Evolutionary conservation across 30 jellyfish, hydroid and myxozoan species (phyloP), one percentile per base, ranked within the genome.

Genomic region (Aurelia coerulea): DNA sequence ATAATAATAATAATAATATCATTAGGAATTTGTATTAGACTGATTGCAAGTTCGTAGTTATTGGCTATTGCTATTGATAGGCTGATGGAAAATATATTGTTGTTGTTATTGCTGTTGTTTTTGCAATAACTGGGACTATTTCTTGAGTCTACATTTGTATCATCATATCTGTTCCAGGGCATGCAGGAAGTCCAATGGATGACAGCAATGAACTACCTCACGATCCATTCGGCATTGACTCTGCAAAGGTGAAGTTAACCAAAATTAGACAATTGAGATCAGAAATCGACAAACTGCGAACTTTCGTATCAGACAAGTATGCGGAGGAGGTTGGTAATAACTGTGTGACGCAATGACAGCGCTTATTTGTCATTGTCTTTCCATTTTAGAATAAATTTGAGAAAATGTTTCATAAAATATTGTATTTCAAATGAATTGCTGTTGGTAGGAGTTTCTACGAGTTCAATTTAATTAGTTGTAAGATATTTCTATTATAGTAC

Each of bases 291-390:
- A 85, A 77, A 33, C 70, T 95, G 7, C 77, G 99, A 18, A 75
- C 91, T 3, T 67, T 90, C 62, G 89, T 95, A 10, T 85, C 98
- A 1, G 99, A 95, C 35, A 91, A 90, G 65, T 90, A 95, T 84
- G 99, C 99, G 4, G 97, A 95, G 59, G 97, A 95, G 63, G 93
- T 95, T 32, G 99, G 98, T 10, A 85, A 78, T 74, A 90, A 92
- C 73, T 92, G 98, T 68, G 81, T 88, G 10, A 87, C 97, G n/a
- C 98, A 92, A 78, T 92, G 64, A 74, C 19, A 11, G 39, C 17
- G 51, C 5, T 60, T 62, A 29, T 65, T 33, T 68, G 29, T 35
- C 31, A n/a, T 15, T 15, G 19, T n/a, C 4, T 33, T 68, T 33
- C 13, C 31, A 1, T 15, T 15, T 29, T 68, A 15, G 4, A 12